These are phyloP conservation scores for Temnothorax nylanderi DNA, from an alignment of 1,140 invertebrate genomes.

Conservation along the genomic window DNA sequence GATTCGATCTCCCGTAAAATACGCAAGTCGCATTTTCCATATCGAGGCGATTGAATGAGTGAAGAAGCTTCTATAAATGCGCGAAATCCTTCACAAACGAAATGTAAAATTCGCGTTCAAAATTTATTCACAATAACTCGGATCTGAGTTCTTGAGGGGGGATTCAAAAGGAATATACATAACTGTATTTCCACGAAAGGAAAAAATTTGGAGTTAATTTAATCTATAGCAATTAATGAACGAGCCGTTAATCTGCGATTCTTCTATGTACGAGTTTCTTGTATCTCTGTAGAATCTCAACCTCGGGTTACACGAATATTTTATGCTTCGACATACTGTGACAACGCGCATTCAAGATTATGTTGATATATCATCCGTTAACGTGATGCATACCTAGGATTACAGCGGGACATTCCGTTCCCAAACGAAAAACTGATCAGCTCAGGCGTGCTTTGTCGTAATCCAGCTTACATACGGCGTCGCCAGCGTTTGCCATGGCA, in stretches of 20 bases:
- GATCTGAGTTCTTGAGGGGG: too few species aligned
- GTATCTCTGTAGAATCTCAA: neutral
- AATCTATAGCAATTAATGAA: neutral
- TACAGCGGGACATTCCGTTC: conserved; percentile 27
- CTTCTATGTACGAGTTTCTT: neutral
- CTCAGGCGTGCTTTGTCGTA: conserved; percentile 24
- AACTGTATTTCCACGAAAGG: neutral
- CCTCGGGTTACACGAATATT: neutral
- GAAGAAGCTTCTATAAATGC: neutral
- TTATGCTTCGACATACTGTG: neutral
- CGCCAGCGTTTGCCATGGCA: conserved; percentile 45
- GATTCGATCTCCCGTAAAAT: neutral
- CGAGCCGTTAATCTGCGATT: neutral
- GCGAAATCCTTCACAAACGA: neutral
- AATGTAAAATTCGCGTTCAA: neutral
- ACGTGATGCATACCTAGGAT: conserved; percentile 37
- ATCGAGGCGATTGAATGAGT: neutral
- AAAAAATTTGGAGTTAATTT: neutral
- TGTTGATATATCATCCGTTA: conserved; percentile 39
- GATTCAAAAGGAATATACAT: too few species aligned
- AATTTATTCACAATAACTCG: neutral
- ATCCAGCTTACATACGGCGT: conserved; percentile 54
- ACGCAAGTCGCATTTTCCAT: neutral
- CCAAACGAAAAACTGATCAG: conserved; percentile 55
- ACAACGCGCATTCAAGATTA: neutral